Conservation (phyloP, 2,888 invertebrate genomes). For the Erebia epiphron region DNA sequence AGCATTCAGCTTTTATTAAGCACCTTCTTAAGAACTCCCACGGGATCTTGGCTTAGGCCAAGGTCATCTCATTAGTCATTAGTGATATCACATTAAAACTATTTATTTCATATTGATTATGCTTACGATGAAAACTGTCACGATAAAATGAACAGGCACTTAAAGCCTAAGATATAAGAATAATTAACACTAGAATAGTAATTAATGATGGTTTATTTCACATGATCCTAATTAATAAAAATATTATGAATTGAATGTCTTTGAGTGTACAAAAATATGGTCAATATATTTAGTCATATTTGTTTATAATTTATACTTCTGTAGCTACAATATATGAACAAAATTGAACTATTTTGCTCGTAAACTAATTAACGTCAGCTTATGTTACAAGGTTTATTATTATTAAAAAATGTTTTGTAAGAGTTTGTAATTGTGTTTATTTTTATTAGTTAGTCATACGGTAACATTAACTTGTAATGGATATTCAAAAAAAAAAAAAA, state of each 20-base stretch:
- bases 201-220: constrained; percentile 37
- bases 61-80: background rate
- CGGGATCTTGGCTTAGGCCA: background rate
- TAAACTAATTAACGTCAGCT: background rate
- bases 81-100: constrained; percentile 53
- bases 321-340: constrained; percentile 23
- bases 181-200: constrained; percentile 28
- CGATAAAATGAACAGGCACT: constrained; percentile 25
- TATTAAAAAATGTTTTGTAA: no score
- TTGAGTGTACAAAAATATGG: constrained; percentile 77
- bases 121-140: constrained; percentile 35
- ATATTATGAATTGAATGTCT: constrained; percentile 55
- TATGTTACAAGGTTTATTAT: no score
- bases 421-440: background rate
- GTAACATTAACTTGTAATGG: no score
- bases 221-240: constrained; percentile 44
- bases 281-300: constrained; percentile 48
- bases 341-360: constrained; percentile 15
- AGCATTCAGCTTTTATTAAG: background rate
- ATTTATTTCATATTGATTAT: constrained; percentile 53
- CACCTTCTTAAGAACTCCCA: background rate
- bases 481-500: no score
- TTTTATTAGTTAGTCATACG: no score
- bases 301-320: constrained; percentile 30
- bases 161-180: constrained; percentile 27